Evolutionary conservation across 2,797 vertebrate genomes (phyloP).

Genomic region (Peromyscus aztecus): DNA sequence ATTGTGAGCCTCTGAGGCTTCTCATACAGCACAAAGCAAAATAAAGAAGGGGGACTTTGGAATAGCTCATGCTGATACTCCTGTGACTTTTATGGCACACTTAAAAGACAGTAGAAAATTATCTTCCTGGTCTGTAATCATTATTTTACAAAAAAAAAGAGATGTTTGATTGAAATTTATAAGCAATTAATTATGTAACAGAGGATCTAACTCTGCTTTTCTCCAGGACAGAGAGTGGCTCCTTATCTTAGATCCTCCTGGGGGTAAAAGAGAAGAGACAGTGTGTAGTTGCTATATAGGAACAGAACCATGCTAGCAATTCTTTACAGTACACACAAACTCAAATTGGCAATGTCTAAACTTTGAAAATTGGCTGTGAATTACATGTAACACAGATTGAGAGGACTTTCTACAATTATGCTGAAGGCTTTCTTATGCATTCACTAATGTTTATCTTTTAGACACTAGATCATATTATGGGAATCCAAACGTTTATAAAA

Average conservation of each 20-base stretch:
- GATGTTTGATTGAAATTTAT: not conserved
- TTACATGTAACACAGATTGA: not conserved
- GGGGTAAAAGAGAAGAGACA: not conserved
- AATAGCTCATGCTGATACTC: not conserved
- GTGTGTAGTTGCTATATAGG: not conserved
- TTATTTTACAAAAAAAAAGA: not conserved
- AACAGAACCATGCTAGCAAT: not conserved
- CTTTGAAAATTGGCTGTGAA: conserved; percentile 23
- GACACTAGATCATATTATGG: not conserved
- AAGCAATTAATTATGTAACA: not conserved
- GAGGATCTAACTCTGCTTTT: not conserved
- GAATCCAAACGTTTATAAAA: conserved; percentile 1
- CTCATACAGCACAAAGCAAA: not conserved
- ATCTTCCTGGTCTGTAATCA: not conserved
- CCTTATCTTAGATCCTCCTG: not conserved
- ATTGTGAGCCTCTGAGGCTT: not conserved
- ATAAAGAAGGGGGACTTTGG: not conserved
- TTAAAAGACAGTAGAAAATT: not conserved
- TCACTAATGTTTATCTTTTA: conserved; percentile 56
- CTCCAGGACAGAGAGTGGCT: not conserved
- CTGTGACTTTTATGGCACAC: not conserved
- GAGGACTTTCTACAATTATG: not conserved
- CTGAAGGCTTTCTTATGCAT: not conserved
- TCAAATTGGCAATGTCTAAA: not conserved
- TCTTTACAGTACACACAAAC: not conserved